Percentiles rank a stretch among this genome's conserved stretches.
These are phyloP conservation scores for Chloroceryle amazona DNA, from an alignment of 2,797 vertebrate genomes.

Conservation along the genomic window DNA sequence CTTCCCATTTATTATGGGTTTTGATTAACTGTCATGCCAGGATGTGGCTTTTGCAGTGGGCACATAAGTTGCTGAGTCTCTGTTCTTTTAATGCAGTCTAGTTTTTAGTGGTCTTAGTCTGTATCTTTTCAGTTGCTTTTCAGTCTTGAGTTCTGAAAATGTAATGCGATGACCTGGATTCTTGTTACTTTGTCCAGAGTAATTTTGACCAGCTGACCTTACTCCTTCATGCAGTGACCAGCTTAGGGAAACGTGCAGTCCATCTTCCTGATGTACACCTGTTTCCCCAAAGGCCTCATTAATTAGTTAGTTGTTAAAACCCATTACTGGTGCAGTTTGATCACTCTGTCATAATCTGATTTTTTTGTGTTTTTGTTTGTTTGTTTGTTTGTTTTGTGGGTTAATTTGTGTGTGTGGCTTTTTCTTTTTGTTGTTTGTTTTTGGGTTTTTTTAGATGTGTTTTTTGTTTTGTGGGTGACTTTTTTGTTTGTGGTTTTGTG, in stretches of 20 bases:
- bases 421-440: too few species aligned
- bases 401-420: too few species aligned
- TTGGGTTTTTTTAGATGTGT: too few species aligned
- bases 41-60: background rate
- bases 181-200: background rate
- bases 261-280: background rate
- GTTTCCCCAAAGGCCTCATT: background rate
- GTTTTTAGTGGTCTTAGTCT: background rate
- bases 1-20: background rate
- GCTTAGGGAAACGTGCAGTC: background rate
- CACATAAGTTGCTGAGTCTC: rapidly evolving
- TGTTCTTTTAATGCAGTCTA: background rate
- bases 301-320: background rate
- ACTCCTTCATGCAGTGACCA: background rate
- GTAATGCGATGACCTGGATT: background rate
- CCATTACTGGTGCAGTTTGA: background rate
- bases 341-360: background rate
- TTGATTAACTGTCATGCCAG: background rate
- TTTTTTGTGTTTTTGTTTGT: background rate
- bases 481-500: too few species aligned
- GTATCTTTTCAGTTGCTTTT: background rate
- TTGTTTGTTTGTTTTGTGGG: too few species aligned
- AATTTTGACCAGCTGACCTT: background rate
- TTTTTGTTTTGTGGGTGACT: too few species aligned
- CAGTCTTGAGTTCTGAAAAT: background rate